Conservation (phyloP, 2,113 vertebrate genomes). For the Boleophthalmus pectinirostris region DNA sequence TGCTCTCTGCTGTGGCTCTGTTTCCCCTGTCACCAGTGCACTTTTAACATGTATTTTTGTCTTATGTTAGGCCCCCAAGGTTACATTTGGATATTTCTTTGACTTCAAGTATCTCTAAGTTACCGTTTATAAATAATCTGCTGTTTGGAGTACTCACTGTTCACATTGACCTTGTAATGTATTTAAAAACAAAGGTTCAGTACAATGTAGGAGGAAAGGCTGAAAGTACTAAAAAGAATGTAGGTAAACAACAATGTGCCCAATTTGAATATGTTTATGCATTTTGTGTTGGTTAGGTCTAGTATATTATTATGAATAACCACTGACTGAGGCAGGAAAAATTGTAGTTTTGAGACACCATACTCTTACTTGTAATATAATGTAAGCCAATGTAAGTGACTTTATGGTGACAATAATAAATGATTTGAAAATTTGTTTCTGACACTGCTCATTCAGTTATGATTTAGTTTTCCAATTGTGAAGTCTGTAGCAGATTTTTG, state of each 20-base stretch:
- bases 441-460: too few relatives aligned
- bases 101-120: background rate
- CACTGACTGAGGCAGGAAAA: too few relatives aligned
- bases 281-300: conserved; percentile 35
- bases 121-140: conserved; percentile 1
- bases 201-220: background rate
- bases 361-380: too few relatives aligned
- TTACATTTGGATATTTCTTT: background rate
- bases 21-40: background rate
- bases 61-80: background rate
- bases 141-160: background rate
- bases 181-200: background rate
- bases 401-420: too few relatives aligned
- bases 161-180: background rate
- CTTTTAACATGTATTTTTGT: background rate
- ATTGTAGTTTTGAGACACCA: too few relatives aligned
- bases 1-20: conserved; percentile 14
- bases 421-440: too few relatives aligned
- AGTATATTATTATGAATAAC: background rate
- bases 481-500: too few relatives aligned
- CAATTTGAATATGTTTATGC: conserved; percentile 25
- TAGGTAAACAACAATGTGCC: conserved; percentile 35
- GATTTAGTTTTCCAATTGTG: too few relatives aligned
- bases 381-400: too few relatives aligned
- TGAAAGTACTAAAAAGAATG: background rate